Evolutionary conservation across 2,113 vertebrate species (phyloP), one percentile per base, ranked within the genome.

Genomic region (Puntigrus tetrazona): DNA sequence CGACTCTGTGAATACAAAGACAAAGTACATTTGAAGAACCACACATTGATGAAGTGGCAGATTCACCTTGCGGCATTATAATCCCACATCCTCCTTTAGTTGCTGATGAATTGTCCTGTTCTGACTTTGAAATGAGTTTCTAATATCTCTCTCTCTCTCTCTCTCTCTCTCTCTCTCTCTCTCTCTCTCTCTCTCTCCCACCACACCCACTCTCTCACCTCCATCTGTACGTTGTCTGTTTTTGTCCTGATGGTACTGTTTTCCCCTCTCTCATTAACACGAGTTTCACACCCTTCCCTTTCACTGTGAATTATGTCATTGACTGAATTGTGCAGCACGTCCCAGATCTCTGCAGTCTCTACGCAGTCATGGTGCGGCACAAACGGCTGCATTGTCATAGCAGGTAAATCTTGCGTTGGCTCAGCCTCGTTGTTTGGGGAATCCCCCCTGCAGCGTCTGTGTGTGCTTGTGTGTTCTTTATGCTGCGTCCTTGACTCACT

Each of bases 391-490:
- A 78, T 38, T 59, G 22, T 78, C 52, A 78, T 38, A 10, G 34
- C 52, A 80, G 78, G 25, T 36, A 52, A 81, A 81, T 52, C 5
- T 34, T 34, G 27, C 14, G 2, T 45, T 59, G 57, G 25, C 79
- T 27, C 79, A 70, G 6, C 65, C 65, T 70, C 5, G 3, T 81
- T 70, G 79, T 81, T 81, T 55, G 65, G 79, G 79, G 79, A 81
- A 81, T 81, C 79, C 79, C 79, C 70, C 65, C 65, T 27, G 78
- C 27, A 29, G 78, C 8, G 25, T 45, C 22, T 41, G 59, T 9
- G 38, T 38, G 38, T 38, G 38, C 18, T 20, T 27, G 55, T 78
- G 57, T 47, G 55, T 27, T 65, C 11, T 27, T 27, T 43, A n/a
- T 61, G 76, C 55, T 25, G 45, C 70, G 63, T 70, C 79, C 79